Evolutionary conservation across 2,113 vertebrate species (phyloP), one percentile per base, ranked within the genome.

Genomic region (Hippoglossus stenolepis): DNA sequence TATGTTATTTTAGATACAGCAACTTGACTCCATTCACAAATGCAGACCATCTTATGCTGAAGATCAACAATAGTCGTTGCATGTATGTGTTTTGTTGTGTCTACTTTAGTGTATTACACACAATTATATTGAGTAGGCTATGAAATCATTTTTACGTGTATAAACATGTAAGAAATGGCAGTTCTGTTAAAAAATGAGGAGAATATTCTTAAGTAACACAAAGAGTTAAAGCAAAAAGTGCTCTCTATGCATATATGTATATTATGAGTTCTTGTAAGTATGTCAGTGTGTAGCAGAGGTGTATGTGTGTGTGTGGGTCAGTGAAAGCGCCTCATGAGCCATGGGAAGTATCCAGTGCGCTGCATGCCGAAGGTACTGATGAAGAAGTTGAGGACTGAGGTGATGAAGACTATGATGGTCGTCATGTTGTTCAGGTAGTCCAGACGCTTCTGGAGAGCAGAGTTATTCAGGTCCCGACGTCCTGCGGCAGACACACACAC

Each of bases 291-390:
- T 38, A 38, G 9, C 35, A 38, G 35, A 38, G 2, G 35, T 71
- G 24, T 54, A 56, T 58, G 14, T 54, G 65, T 58, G 14, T 61
- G 47, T 28, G 45, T 11, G 62, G 3, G 17, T 92, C 84, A 92
- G 76, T 92, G 90, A 71, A 93, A 75, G 26, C 92, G 89, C 79
- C 89, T 91, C 88, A 90, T 91, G 4, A 93, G 89, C 92, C 92
- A 93, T 0, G 91, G 92, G 65, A 92, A 92, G 85, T 92, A 12
- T 71, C 92, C 92, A 2, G 85, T 89, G 45, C 91, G 53, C 82
- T 87, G 86, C 88, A 93, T 90, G 73, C 84, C 92, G n/a, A 93
- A 92, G 51, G 86, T 93, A 6, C 91, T 93, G 89, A 92, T 92
- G 88, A 92, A 93, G 75, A 90, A 65, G 88, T 91, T 92, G 79